A percentile compares a stretch with the other conserved stretches of the same genome.
Evolutionary conservation across 2,797 vertebrate species (phyloP).

Genomic region (Mormyrops boulengeri): DNA sequence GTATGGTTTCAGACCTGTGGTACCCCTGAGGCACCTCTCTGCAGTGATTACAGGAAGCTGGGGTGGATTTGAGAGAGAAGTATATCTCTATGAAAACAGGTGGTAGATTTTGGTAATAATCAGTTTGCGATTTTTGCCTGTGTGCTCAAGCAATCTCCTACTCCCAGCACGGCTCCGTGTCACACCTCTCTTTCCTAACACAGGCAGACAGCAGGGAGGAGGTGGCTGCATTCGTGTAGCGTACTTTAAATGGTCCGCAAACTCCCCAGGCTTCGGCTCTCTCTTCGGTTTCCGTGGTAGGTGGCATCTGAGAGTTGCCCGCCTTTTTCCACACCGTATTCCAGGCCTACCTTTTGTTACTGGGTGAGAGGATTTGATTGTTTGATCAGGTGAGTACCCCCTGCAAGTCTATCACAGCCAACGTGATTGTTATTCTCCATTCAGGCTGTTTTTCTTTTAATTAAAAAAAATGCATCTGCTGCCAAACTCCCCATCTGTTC

Average conservation of each 20-base stretch:
- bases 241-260: background rate
- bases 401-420: background rate
- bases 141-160: background rate
- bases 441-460: background rate
- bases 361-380: background rate
- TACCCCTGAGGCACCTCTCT: background rate
- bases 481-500: conserved; percentile 32
- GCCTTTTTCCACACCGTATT: background rate
- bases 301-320: background rate
- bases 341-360: background rate
- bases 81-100: background rate
- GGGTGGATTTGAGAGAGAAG: background rate
- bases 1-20: background rate
- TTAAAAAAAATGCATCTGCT: background rate
- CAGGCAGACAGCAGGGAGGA: background rate
- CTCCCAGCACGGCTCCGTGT: background rate
- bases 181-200: background rate
- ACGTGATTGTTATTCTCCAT: background rate
- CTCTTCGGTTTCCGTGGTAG: background rate
- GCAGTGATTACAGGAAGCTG: background rate
- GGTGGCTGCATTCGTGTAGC: background rate
- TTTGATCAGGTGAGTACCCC: conserved; percentile 4
- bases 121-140: background rate
- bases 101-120: conserved; percentile 3
- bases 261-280: background rate